Base-by-base conservation (phyloP, 2,113 vertebrate genomes). In the Gnathonemus echidnorhynchus region DNA sequence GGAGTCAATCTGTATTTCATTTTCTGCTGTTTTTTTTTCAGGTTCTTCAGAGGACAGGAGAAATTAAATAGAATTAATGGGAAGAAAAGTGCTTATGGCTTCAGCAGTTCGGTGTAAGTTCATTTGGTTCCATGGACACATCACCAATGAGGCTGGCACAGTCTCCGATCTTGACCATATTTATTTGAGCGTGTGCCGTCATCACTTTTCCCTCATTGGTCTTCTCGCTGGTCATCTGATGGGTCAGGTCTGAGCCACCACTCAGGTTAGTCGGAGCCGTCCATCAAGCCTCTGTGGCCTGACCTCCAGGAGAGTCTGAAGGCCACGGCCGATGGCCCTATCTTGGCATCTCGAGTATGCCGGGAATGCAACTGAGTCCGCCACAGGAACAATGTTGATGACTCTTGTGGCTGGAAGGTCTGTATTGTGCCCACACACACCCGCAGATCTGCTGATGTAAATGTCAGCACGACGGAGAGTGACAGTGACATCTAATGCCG, bases 401-500 rank as follows among this genome's bases (percentile, higher is more conserved):
- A 87, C 49, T 83, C 89, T 70, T 74, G 53, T 31, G 89, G 91
- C 88, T 17, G 90, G 24, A 91, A 92, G 70, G 93, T 93, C 94
- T 95, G 94, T 88, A 90, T 90, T 90, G 62, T 93, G 89, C 88
- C 90, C 56, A 77, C 91, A 92, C 91, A 92, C 91, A 94, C 95
- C 93, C 94, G 91, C 92, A 93, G 52, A 85, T 52, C 88, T 50
- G 95, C 92, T 94, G 94, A 95, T 93, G 93, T 93, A 93, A 93
- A 94, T 94, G 94, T 95, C 95, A 95, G 89, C 93, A 52, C 90
- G 91, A 88, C 31, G 86, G 66, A 52, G 39, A 90, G 90, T 91
- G 86, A 56, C 50, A 46, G 49, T 66, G 90, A 88, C 50, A 84
- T 84, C 70, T 53, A 70, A 77, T 48, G 83, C 80, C 77, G 24